A percentile compares a stretch with the other conserved stretches of the same genome.
Conservation (phyloP, 2,888 invertebrate species). For the Polia nebulosa region DNA sequence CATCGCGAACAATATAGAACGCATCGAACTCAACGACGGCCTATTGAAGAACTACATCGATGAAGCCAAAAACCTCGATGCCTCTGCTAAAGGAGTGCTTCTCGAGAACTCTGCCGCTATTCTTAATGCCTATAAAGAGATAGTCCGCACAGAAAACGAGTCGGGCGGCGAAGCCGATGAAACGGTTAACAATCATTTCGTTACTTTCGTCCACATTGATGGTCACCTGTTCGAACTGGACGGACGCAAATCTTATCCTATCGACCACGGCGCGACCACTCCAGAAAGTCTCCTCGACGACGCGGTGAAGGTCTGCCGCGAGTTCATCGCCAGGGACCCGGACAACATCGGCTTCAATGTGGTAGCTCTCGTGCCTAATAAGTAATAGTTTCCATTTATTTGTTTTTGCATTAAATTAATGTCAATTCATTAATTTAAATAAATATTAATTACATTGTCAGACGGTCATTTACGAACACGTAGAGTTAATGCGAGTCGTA, state of each 20-base stretch:
- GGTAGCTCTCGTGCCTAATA: conserved; percentile 93
- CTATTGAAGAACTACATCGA: conserved; percentile 94
- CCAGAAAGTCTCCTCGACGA: conserved; percentile 95
- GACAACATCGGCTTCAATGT: conserved; percentile 96
- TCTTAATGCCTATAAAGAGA: conserved; percentile 94
- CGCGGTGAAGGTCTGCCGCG: conserved; percentile 95
- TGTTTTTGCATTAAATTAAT: conserved; percentile 53
- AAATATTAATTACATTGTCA: conserved; percentile 59
- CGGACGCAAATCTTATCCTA: conserved; percentile 92
- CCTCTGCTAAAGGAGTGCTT: conserved; percentile 94
- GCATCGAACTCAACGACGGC: conserved; percentile 92
- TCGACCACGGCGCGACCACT: conserved; percentile 95
- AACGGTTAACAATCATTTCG: conserved; percentile 96
- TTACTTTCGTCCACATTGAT: conserved; percentile 96
- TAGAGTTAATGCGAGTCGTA: conserved; percentile 62
- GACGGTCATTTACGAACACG: conserved; percentile 60
- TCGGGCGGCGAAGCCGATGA: conserved; percentile 92
- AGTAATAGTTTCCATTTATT: conserved; percentile 66
- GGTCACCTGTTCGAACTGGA: conserved; percentile 96
- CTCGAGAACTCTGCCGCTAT: conserved; percentile 94
- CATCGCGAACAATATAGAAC: conserved; percentile 96
- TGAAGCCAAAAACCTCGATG: conserved; percentile 92
- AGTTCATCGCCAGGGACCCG: conserved; percentile 96
- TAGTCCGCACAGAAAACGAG: conserved; percentile 96
- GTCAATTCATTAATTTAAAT: conserved; percentile 59